A percentile compares a stretch with the other conserved stretches of the same genome.
Evolutionary conservation across 2,113 vertebrate genomes (phyloP).

Genomic region (Sprattus sprattus): DNA sequence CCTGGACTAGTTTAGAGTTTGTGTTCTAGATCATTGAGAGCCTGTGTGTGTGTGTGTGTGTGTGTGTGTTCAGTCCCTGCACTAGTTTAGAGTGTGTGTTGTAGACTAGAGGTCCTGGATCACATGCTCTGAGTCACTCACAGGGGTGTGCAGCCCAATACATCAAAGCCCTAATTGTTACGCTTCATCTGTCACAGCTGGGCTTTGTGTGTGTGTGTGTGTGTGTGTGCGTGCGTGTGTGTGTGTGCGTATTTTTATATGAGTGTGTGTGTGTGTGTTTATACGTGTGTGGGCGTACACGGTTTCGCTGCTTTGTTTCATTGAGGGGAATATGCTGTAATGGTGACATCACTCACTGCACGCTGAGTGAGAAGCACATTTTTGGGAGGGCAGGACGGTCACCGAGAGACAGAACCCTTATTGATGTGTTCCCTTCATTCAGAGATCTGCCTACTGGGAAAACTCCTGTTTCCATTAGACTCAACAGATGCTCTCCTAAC

Average conservation of each 20-base stretch:
- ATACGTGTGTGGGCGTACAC: background rate
- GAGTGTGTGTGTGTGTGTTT: background rate
- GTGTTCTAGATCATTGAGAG: no score
- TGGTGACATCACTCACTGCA: conserved; percentile 22
- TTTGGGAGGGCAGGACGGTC: conserved; percentile 38
- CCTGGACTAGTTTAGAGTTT: no score
- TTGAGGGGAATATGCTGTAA: conserved; percentile 11
- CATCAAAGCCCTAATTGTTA: conserved; percentile 39
- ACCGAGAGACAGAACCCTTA: background rate
- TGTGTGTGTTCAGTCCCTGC: no score
- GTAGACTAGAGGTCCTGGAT: background rate
- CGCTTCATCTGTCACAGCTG: background rate
- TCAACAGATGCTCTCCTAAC: background rate
- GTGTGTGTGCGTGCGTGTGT: background rate
- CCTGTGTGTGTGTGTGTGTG: no score
- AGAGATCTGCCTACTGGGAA: background rate
- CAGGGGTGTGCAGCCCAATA: background rate
- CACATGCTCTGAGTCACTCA: conserved; percentile 30
- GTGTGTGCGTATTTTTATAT: background rate
- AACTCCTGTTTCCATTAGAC: background rate
- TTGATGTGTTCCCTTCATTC: background rate
- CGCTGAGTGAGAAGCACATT: background rate
- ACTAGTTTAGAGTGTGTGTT: background rate
- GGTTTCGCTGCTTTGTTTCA: conserved; percentile 18
- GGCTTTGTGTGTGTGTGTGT: background rate